A percentile compares a stretch with the other conserved stretches of the same genome.
These are phyloP conservation scores for Drosophila gunungcola DNA, from an alignment of 1,140 invertebrate species.

Conservation along the genomic window DNA sequence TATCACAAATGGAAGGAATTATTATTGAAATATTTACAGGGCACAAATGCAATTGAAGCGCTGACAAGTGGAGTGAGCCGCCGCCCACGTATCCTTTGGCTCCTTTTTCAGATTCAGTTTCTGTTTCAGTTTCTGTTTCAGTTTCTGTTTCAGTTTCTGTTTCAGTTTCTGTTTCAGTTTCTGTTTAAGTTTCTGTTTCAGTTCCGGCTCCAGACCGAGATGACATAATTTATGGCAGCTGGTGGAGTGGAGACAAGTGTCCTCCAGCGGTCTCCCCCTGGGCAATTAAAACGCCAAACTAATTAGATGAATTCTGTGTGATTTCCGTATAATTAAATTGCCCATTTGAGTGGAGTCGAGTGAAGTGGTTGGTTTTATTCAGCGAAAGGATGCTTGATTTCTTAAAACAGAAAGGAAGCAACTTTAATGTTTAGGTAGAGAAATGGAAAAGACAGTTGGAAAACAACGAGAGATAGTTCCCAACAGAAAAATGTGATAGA, in stretches of 20 bases:
- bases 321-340: slow-evolving; percentile 82
- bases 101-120: background rate
- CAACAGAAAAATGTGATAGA: no score
- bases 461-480: background rate
- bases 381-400: slow-evolving; percentile 17
- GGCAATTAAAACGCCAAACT: slow-evolving; percentile 80
- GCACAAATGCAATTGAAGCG: slow-evolving; percentile 47
- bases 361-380: slow-evolving; percentile 13
- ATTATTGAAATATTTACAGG: slow-evolving; percentile 66
- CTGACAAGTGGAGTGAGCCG: background rate
- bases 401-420: slow-evolving; percentile 12
- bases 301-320: slow-evolving; percentile 81
- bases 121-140: background rate
- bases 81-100: slow-evolving; percentile 10
- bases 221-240: slow-evolving; percentile 66
- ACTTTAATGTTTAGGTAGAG: slow-evolving; percentile 2
- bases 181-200: background rate
- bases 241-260: slow-evolving; percentile 35
- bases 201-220: slow-evolving; percentile 22
- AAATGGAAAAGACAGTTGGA: background rate
- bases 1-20: slow-evolving; percentile 44
- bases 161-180: background rate
- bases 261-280: slow-evolving; percentile 51
- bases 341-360: slow-evolving; percentile 63
- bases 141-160: slow-evolving; percentile 5